Percentiles rank a stretch among this genome's conserved stretches.
These are phyloP conservation scores for Toxotes chatareus DNA, from an alignment of 2,113 vertebrate species.

Conservation along the genomic window DNA sequence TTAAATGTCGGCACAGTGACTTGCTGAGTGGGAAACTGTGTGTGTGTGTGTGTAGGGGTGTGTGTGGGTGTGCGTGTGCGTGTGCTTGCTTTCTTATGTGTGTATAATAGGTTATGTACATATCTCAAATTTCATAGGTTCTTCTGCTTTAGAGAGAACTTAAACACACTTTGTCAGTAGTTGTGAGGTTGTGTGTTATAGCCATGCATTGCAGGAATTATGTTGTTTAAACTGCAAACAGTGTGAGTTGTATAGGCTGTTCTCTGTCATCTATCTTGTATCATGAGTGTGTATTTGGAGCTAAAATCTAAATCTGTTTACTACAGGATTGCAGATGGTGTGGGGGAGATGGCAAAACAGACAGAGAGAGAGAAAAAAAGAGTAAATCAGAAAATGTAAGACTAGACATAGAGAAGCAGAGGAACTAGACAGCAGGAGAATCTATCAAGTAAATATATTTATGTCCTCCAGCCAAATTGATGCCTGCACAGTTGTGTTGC, in stretches of 20 bases:
- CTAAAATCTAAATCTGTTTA: background rate
- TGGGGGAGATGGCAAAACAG: background rate
- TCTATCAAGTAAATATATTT: slow-evolving; percentile 18
- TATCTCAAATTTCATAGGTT: background rate
- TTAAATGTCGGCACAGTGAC: slow-evolving; percentile 16
- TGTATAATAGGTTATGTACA: background rate
- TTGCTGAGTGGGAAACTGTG: slow-evolving; percentile 12
- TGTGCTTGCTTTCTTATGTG: background rate
- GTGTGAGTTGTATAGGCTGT: background rate
- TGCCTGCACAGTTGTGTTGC: slow-evolving; percentile 10
- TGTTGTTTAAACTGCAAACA: background rate
- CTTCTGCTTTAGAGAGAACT: background rate
- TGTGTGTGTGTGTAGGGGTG: background rate
- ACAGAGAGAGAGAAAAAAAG: background rate
- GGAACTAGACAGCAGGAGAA: slow-evolving; percentile 19
- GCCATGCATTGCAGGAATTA: background rate
- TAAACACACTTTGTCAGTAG: background rate
- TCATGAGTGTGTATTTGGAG: background rate
- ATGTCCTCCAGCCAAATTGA: slow-evolving; percentile 27
- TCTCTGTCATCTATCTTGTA: background rate
- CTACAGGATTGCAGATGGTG: background rate
- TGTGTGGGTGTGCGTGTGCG: background rate
- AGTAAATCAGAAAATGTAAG: background rate
- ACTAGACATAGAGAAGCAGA: slow-evolving; percentile 20
- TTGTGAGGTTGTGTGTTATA: background rate